phyloP scores from a whole-genome alignment of 23 tunicate species.

The Phallusia fumigata region DNA sequence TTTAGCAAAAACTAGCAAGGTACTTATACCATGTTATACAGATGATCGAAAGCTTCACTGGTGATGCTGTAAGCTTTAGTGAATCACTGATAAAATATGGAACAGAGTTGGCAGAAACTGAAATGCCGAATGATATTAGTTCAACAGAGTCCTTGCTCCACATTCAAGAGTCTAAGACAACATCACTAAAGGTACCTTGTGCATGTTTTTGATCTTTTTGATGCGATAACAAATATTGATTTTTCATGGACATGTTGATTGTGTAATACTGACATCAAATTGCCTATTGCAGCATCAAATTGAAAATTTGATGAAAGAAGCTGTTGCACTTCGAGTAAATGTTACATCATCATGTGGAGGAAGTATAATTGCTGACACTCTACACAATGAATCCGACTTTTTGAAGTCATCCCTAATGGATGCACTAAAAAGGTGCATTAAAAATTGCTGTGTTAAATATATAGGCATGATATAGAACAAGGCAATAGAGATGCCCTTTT shows the following conservation, averaged over 20 bases:
- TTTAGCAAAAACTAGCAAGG: no score
- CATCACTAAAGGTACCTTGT: constrained; percentile 27
- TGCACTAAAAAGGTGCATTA: background rate
- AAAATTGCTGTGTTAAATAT: no score
- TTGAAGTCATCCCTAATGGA: background rate
- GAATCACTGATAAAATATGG: constrained; percentile 37
- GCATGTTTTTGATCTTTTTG: background rate
- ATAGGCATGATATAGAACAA: no score
- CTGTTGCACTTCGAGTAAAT: background rate
- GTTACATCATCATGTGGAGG: background rate
- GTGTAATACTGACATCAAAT: no score
- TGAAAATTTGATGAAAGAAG: background rate
- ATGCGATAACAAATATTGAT: background rate
- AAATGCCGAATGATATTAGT: constrained; percentile 40
- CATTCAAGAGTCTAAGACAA: constrained; percentile 16
- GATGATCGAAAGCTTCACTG: constrained; percentile 43
- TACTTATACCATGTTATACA: background rate
- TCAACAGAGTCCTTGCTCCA: constrained; percentile 29
- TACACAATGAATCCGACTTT: background rate
- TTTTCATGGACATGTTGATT: background rate
- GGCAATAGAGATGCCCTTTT: no score
- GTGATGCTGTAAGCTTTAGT: constrained; percentile 23
- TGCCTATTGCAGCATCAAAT: background rate
- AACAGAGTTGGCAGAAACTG: constrained; percentile 45
- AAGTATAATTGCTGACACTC: background rate